Percentiles rank a stretch among this genome's conserved stretches.
phyloP scores from a whole-genome alignment of 2,113 vertebrate genomes.

The Gallinago jamesoni region DNA sequence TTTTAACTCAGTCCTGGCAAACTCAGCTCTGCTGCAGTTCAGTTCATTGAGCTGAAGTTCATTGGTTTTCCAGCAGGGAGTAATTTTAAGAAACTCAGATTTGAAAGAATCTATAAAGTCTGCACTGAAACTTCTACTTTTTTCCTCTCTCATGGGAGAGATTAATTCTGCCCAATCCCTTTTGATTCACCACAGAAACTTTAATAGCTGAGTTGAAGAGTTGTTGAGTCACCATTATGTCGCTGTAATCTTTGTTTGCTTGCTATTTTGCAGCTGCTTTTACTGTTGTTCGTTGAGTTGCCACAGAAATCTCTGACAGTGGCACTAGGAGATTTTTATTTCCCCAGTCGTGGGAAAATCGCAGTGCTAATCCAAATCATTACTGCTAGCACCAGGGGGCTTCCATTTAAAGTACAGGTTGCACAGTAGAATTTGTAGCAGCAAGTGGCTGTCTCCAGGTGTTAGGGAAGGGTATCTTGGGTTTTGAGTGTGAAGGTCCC shows the following conservation, averaged over 20 bases:
- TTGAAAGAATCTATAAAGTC: constrained; percentile 11
- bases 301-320: neutral
- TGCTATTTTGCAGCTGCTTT: constrained; percentile 53
- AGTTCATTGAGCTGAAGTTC: neutral
- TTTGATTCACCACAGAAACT: constrained; percentile 43
- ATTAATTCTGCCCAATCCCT: constrained; percentile 43
- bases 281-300: neutral
- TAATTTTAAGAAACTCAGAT: neutral
- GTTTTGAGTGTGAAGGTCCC: neutral
- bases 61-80: neutral
- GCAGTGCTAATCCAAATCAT: neutral
- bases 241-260: constrained; percentile 23
- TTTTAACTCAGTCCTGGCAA: neutral
- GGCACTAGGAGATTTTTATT: constrained; percentile 2
- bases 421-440: neutral
- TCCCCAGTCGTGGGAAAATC: neutral
- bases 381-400: neutral
- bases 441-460: neutral
- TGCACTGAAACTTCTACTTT: neutral
- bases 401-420: constrained; percentile 5
- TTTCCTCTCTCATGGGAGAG: neutral
- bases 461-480: neutral
- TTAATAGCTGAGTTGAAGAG: constrained; percentile 33
- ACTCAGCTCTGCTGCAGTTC: neutral
- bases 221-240: constrained; percentile 18